Conservation (phyloP, 2,113 vertebrate species). For the Tragelaphus buxtoni region DNA sequence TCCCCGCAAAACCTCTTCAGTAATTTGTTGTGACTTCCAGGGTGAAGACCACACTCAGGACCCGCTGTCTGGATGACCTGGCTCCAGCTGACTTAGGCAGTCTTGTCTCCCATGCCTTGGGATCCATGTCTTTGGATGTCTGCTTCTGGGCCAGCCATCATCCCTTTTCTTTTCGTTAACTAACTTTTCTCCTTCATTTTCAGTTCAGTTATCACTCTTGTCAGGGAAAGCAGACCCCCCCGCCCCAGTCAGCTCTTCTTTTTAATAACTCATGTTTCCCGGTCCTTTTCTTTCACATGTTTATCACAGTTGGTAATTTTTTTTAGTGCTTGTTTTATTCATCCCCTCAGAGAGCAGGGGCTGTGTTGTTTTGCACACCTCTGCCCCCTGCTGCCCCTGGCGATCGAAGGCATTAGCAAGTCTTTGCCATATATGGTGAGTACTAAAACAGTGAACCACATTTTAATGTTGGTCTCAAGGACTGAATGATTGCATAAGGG, state of each 20-base stretch:
- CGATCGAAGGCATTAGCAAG: neutral
- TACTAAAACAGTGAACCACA: neutral
- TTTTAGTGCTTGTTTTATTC: neutral
- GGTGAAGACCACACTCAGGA: neutral
- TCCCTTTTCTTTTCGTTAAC: neutral
- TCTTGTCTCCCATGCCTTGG: neutral
- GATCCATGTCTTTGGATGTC: fast-evolving
- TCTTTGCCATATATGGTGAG: neutral
- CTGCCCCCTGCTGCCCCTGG: fast-evolving
- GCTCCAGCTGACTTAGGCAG: fast-evolving
- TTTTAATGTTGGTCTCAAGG: constrained; percentile 9
- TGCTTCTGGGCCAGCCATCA: neutral
- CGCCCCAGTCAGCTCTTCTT: neutral
- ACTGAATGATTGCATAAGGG: neutral
- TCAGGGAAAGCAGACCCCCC: neutral
- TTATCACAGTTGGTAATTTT: neutral
- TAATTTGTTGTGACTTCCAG: neutral
- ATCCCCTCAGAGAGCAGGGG: neutral
- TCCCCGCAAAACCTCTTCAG: neutral
- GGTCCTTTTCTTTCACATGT: neutral
- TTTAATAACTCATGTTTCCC: neutral
- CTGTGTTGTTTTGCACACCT: neutral
- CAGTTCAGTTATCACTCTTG: neutral
- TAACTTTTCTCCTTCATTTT: neutral
- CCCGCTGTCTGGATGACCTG: neutral